Base-by-base conservation (phyloP, 1,140 invertebrate species). In the Drosophila repleta region DNA sequence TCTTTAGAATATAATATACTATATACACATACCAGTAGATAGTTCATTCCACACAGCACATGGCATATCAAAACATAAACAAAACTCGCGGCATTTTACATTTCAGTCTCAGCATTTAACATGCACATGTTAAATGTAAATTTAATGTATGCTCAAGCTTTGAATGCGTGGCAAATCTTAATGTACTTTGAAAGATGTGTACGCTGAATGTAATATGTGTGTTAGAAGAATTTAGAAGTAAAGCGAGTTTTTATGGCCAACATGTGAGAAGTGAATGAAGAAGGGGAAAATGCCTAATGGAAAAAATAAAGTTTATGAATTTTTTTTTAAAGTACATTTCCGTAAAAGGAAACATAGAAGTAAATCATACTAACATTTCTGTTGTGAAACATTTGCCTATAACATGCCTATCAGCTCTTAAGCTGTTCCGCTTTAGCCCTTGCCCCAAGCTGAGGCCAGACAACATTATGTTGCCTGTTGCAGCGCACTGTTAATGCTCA, bases 11-110 rank as follows among this genome's bases (percentile, higher is more conserved):
- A 32, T 24, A 24, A 4, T 24, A 2, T 24, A 24, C 21, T 24
- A 24, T 32, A 24, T 21, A 18, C 7, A 41, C 3, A 41, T 41
- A 3, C 2, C 17, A 7, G n/a, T 6, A 2, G 15, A 5, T 29
- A 1, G 21, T 35, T 3, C n/a, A 21, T 35, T 11, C 8, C 10
- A 35, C 11, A 35, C 39, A 46, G 7, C 57, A 68, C 13, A 61
- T 62, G 48, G 41, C 21, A 64, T 71, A 71, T 74, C 52, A 58
- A 74, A 85, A 87, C 53, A 65, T 77, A 87, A 87, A 82, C 82
- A 87, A 85, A 84, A 69, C 63, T 84, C 73, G 61, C 61, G 48
- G 68, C 66, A 76, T 70, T 85, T 71, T 74, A 70, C 56, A 55
- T 41, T 15, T 37, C 29, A 41, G 17, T 24, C 24, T 39, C 52